Percentiles rank a stretch among this genome's conserved stretches.
These are phyloP conservation scores for Eupithecia dodoneata DNA, from an alignment of 2,888 invertebrate species.

Conservation along the genomic window DNA sequence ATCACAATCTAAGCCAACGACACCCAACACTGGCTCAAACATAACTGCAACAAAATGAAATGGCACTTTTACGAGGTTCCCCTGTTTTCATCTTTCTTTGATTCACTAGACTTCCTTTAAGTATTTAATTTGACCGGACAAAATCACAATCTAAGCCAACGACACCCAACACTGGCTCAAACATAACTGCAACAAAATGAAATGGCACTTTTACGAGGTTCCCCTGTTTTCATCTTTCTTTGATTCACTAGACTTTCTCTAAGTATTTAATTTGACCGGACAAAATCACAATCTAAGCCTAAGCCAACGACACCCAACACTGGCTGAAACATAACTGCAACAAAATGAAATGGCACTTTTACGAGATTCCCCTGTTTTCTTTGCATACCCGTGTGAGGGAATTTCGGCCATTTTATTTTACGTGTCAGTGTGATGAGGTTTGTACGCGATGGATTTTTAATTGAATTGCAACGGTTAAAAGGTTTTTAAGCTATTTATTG, in stretches of 20 bases:
- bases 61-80: no score
- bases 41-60: no score
- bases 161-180: no score
- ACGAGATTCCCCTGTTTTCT: slow-evolving; percentile 39
- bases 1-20: no score
- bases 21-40: no score
- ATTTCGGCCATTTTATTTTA: slow-evolving; percentile 29
- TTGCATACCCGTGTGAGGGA: slow-evolving; percentile 26
- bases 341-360: slow-evolving; percentile 21
- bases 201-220: no score
- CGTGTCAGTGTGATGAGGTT: slow-evolving; percentile 31
- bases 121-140: no score
- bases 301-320: not conserved
- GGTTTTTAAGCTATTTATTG: slow-evolving; percentile 35
- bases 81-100: no score
- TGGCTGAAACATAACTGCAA: not conserved
- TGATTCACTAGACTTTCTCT: not conserved
- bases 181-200: no score
- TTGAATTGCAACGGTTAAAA: slow-evolving; percentile 34
- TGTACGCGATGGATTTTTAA: slow-evolving; percentile 35
- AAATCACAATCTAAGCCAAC: no score
- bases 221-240: no score
- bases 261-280: not conserved
- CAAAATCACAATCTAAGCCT: not conserved
- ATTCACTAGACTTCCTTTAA: no score